Conservation (phyloP, 2,888 invertebrate species). For the Philopedon plagiatum region DNA sequence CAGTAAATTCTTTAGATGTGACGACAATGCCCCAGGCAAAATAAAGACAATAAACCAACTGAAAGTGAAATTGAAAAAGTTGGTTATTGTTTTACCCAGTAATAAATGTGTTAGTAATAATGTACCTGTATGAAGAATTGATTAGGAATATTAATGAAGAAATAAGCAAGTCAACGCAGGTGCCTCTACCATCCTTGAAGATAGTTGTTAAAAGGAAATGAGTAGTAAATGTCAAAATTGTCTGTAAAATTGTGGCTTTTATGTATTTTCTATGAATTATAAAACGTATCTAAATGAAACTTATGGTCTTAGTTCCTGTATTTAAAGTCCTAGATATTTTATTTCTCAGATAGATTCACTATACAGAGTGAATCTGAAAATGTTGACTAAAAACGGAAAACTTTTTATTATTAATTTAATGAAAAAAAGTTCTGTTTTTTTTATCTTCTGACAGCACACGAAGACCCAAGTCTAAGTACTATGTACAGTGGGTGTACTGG, state of each 20-base stretch:
- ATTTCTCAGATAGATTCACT: too few species aligned
- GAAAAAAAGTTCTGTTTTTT: too few species aligned
- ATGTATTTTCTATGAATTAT: not conserved
- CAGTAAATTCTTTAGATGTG: conserved; percentile 30
- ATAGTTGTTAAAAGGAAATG: not conserved
- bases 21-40: not conserved
- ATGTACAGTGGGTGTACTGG: too few species aligned
- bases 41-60: conserved; percentile 20
- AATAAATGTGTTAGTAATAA: conserved; percentile 31
- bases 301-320: too few species aligned
- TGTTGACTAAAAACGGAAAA: too few species aligned
- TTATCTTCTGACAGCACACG: too few species aligned
- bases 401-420: too few species aligned
- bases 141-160: conserved; percentile 26
- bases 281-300: too few species aligned
- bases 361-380: too few species aligned
- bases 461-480: too few species aligned
- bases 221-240: not conserved
- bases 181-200: conserved; percentile 43
- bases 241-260: not conserved
- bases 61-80: conserved; percentile 34
- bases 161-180: conserved; percentile 58
- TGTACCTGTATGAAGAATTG: conserved; percentile 18
- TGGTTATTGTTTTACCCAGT: conserved; percentile 27
- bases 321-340: too few species aligned